These are phyloP conservation scores for Anseranas semipalmata DNA, from an alignment of 2,113 vertebrate genomes.

Conservation along the genomic window DNA sequence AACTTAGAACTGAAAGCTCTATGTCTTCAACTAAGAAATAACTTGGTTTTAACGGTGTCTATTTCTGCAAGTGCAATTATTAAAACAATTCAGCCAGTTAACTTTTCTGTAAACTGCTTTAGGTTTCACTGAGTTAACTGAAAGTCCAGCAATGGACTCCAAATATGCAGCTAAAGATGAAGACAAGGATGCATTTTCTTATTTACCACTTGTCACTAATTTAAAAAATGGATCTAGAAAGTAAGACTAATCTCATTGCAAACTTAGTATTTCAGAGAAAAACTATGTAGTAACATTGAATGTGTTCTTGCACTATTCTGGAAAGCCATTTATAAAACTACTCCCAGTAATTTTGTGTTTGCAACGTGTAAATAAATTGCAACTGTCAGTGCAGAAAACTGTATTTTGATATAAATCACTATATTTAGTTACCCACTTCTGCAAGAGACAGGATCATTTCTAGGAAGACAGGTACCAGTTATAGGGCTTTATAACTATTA, in stretches of 20 bases:
- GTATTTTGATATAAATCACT: neutral
- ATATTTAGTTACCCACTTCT: neutral
- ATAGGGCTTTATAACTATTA: neutral
- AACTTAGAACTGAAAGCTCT: neutral
- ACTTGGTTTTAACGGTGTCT: neutral
- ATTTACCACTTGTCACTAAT: neutral
- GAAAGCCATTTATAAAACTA: neutral
- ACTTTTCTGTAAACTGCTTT: neutral
- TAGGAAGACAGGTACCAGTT: neutral
- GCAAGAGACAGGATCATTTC: neutral
- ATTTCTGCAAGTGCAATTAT: neutral
- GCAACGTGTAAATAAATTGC: neutral
- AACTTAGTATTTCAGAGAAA: neutral
- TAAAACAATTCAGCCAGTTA: neutral
- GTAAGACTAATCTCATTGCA: neutral
- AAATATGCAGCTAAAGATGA: neutral
- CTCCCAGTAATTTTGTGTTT: neutral
- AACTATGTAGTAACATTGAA: neutral
- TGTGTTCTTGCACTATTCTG: neutral
- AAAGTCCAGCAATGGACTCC: neutral
- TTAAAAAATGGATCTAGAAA: neutral
- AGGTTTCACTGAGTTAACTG: neutral
- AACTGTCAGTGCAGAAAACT: neutral
- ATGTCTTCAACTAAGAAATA: neutral
- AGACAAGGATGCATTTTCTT: neutral